phyloP scores from a whole-genome alignment of 2,113 vertebrate species.

The Clupea harengus region DNA sequence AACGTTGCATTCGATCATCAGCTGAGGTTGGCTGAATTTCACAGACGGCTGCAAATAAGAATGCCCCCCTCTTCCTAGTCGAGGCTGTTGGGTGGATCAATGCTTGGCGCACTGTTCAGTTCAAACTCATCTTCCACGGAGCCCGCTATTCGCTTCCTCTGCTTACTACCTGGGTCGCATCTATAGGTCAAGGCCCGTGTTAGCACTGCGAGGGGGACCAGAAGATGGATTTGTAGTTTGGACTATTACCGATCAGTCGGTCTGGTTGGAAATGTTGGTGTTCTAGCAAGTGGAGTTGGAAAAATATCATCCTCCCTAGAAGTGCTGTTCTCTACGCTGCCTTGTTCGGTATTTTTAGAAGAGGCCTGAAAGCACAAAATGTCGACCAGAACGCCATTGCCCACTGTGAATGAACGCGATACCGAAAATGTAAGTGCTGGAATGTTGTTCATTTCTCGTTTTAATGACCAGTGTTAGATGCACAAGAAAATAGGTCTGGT shows the following conservation, averaged over 20 bases:
- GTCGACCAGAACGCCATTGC: slow-evolving; percentile 86
- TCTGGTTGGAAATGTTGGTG: slow-evolving; percentile 40
- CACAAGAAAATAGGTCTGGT: background rate
- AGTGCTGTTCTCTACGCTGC: slow-evolving; percentile 22
- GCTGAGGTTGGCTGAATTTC: background rate
- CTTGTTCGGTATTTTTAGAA: slow-evolving; percentile 40
- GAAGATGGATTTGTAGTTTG: slow-evolving; percentile 28
- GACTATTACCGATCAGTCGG: slow-evolving; percentile 33
- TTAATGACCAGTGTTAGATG: background rate
- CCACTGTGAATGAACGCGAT: slow-evolving; percentile 85
- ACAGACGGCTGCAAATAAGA: background rate
- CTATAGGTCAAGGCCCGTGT: slow-evolving; percentile 14
- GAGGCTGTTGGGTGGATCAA: slow-evolving; percentile 39
- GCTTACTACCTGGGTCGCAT: slow-evolving; percentile 25
- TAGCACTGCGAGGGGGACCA: background rate
- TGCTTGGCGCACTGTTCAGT: slow-evolving; percentile 25
- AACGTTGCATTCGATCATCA: background rate
- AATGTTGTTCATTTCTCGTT: background rate
- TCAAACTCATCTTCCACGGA: slow-evolving; percentile 18
- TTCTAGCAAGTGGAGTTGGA: slow-evolving; percentile 33
- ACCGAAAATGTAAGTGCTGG: slow-evolving; percentile 79
- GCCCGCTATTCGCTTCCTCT: slow-evolving; percentile 34
- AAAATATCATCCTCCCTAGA: background rate
- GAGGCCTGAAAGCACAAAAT: slow-evolving; percentile 66
- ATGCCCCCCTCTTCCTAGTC: background rate